Conservation (phyloP, 2,113 vertebrate genomes). For the Oreocharis arfaki region DNA sequence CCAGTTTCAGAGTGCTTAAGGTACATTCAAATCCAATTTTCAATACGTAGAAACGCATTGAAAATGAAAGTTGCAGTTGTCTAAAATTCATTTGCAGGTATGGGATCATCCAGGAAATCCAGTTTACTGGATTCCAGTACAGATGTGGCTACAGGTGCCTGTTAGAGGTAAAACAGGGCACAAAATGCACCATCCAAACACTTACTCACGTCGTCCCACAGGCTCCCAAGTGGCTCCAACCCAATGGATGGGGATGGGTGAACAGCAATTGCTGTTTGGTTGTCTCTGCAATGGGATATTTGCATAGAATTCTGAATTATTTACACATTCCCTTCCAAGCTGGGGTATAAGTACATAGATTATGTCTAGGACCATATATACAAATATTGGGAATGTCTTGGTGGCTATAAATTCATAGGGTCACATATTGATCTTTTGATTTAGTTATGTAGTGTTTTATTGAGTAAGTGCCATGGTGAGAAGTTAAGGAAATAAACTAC, state of each 20-base stretch:
- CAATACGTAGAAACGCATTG: not conserved
- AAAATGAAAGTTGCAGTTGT: not conserved
- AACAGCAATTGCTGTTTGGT: not conserved
- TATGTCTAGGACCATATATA: not conserved
- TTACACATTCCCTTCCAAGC: not conserved
- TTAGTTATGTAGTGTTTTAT: not conserved
- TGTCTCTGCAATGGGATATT: not conserved
- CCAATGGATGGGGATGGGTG: accelerated
- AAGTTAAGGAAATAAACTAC: not conserved
- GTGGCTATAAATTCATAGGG: not conserved
- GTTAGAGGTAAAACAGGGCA: not conserved
- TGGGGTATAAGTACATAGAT: not conserved
- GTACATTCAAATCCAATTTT: not conserved
- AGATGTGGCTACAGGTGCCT: not conserved
- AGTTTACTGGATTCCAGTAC: not conserved
- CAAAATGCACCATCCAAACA: accelerated
- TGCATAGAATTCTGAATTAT: not conserved
- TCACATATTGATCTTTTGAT: not conserved
- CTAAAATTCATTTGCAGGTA: not conserved
- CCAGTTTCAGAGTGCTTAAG: not conserved
- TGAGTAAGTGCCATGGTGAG: not conserved
- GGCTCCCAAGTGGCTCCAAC: accelerated
- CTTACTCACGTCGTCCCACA: accelerated
- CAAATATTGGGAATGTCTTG: not conserved
- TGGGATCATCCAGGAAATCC: not conserved